Base-by-base conservation (phyloP, 1,140 invertebrate genomes). In the Drosophila lowei region DNA sequence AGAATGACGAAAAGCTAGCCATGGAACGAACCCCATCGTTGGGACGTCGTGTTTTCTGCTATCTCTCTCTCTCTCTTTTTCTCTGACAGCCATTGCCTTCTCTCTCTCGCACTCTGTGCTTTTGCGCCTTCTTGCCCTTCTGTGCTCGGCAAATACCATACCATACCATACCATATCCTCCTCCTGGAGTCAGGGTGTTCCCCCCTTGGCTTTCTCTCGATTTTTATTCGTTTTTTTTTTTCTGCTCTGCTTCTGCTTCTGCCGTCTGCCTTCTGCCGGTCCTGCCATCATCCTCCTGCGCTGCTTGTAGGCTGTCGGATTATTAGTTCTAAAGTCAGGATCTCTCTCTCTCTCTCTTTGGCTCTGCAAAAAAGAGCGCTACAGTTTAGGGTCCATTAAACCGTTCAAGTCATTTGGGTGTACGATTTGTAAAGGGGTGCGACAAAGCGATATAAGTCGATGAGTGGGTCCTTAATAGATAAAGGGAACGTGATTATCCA, bases 1-100 rank as follows among this genome's bases (percentile, higher is more conserved):
- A 91, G 90, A 88, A 90, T 86, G 86, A 91, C 74, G 83, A 88
- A 91, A 90, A 90, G 89, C 85, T 90, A 89, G 75, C 61, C 44
- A 67, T 64, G 77, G 81, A 77, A 65, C 79, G 79, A 63, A 57
- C 34, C 58, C 16, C 44, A 61, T 71, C 59, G 63, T 71, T 78
- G 50, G 57, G 65, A 66, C 71, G 71, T 54, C 53, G 59, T 34
- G 66, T 49, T 58, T 72, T 71, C 56, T 61, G 67, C 62, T 76
- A 63, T 88, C 79, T 64, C 53, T 44, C 85, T 89, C 72, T 62
- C 38, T 15, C 44, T 2, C 16, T 47, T 28, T 18, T 41, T 79
- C 16, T 13, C 55, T 46, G 30, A 42, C 30, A 42, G 38, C 18
- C 42, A 23, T 44, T 25, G 61, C 46, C 58, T 18, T 76, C 46